phyloP scores from a whole-genome alignment of 2,888 invertebrate genomes.

The Thelaira solivaga region DNA sequence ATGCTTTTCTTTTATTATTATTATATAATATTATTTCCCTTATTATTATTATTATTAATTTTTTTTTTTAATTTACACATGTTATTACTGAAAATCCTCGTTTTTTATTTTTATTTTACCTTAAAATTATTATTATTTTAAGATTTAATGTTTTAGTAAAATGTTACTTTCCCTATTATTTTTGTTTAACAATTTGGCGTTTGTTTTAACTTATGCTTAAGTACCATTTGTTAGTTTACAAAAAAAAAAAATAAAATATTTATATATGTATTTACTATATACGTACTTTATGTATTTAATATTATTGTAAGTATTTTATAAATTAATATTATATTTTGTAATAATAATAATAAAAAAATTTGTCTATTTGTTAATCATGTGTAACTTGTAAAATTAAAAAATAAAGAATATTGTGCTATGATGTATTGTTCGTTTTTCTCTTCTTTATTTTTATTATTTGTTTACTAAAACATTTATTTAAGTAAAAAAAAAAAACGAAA shows the following conservation, averaged over 20 bases:
- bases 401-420: constrained; percentile 21
- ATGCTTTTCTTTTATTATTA: too few relatives aligned
- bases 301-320: too few relatives aligned
- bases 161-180: constrained; percentile 44
- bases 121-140: constrained; percentile 35
- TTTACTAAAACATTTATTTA: neutral
- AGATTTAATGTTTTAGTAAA: constrained; percentile 42
- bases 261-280: neutral
- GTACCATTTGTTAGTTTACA: constrained; percentile 37
- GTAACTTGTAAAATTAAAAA: constrained; percentile 19
- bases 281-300: too few relatives aligned
- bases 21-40: too few relatives aligned
- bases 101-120: constrained; percentile 24
- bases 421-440: neutral
- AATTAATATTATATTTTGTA: neutral
- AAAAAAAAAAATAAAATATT: neutral
- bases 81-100: neutral
- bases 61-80: constrained; percentile 20
- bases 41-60: too few relatives aligned
- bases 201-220: constrained; percentile 44
- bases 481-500: constrained; percentile 2
- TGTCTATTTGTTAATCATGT: constrained; percentile 17
- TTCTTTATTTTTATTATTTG: neutral
- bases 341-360: constrained; percentile 49
- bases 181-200: constrained; percentile 55